Conservation (phyloP, 2,113 vertebrate genomes). For the Ailuropoda melanoleuca region DNA sequence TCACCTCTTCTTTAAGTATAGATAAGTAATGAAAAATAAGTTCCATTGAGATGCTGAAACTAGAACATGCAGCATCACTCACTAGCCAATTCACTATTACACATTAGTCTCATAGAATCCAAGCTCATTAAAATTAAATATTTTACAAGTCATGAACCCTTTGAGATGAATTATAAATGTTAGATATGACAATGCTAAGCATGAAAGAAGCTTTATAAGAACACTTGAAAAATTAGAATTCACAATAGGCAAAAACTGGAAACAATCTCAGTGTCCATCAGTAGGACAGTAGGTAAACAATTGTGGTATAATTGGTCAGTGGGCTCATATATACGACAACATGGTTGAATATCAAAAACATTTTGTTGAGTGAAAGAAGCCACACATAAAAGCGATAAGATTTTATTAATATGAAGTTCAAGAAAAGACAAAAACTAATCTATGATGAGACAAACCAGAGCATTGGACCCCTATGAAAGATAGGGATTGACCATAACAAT, state of each 20-base stretch:
- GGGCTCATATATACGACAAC: neutral
- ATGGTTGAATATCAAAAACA: neutral
- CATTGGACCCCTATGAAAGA: neutral
- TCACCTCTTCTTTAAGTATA: neutral
- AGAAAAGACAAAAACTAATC: neutral
- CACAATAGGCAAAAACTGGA: neutral
- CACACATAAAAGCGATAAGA: neutral
- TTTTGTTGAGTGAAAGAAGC: neutral
- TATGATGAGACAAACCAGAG: neutral
- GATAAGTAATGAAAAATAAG: neutral
- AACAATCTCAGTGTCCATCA: neutral
- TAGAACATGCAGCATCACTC: neutral
- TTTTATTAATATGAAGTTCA: neutral
- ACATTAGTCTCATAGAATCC: neutral
- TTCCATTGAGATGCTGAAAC: neutral
- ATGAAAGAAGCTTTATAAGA: neutral
- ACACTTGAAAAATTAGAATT: conserved; percentile 17
- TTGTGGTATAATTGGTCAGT: neutral
- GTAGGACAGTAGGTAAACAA: neutral
- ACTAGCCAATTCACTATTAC: neutral
- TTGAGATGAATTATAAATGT: neutral
- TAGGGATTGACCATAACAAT: neutral
- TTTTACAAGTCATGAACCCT: neutral
- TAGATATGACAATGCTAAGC: neutral
- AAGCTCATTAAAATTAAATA: neutral